Percentiles rank a stretch among this genome's conserved stretches.
Conservation (phyloP, 2,113 vertebrate species). For the Butorides virescens region DNA sequence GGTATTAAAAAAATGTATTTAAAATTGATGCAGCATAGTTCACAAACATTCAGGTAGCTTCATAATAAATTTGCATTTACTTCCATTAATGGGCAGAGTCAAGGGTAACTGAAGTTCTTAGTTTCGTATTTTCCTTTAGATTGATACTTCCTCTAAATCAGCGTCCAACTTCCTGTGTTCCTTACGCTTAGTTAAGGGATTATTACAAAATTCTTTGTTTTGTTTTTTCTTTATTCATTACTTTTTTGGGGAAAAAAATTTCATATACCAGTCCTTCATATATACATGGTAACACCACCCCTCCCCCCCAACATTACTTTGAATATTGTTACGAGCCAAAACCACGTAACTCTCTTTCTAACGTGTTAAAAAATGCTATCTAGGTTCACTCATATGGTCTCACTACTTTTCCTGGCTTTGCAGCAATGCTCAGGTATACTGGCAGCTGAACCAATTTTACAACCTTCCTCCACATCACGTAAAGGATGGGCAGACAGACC, state of each 20-base stretch:
- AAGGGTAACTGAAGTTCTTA: neutral
- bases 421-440: neutral
- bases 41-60: neutral
- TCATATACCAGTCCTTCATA: neutral
- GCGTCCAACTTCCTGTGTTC: neutral
- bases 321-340: neutral
- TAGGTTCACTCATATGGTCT: neutral
- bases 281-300: neutral
- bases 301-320: neutral
- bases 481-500: neutral
- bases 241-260: neutral
- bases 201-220: fast-evolving
- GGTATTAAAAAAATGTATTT: neutral
- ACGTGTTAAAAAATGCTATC: neutral
- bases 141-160: neutral
- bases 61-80: neutral
- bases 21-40: neutral
- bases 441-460: neutral
- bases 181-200: neutral
- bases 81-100: neutral
- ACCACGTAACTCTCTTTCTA: neutral
- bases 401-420: neutral
- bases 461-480: neutral
- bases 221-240: neutral
- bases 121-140: neutral